A percentile compares a stretch with the other conserved stretches of the same genome.
Conservation (phyloP, 2,113 vertebrate species). For the Cryptotis parvus region DNA sequence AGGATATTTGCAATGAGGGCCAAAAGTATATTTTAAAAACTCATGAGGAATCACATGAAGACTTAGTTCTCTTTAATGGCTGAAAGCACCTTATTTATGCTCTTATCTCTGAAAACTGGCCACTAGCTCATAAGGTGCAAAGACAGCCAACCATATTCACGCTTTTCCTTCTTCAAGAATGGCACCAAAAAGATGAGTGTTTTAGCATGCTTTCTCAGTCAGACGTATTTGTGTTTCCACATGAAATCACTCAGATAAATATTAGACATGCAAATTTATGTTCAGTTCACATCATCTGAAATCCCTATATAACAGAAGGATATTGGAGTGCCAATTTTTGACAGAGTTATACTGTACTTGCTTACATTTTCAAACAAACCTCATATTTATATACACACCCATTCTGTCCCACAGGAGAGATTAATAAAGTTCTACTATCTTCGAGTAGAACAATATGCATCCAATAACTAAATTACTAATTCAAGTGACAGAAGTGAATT, state of each 20-base stretch:
- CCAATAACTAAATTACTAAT: slow-evolving; percentile 50
- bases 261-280: not conserved
- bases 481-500: slow-evolving; percentile 59
- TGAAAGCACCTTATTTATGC: not conserved
- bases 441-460: slow-evolving; percentile 38
- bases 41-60: slow-evolving; percentile 28
- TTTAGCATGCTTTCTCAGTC: not conserved
- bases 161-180: not conserved
- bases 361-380: slow-evolving; percentile 82
- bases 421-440: slow-evolving; percentile 58
- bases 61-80: not conserved
- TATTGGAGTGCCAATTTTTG: not conserved
- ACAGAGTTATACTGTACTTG: slow-evolving; percentile 29
- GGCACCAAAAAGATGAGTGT: not conserved
- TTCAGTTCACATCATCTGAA: not conserved
- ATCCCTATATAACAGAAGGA: not conserved
- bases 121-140: not conserved
- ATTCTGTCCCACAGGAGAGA: slow-evolving; percentile 54
- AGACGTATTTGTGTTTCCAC: not conserved
- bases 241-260: not conserved
- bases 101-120: slow-evolving; percentile 34
- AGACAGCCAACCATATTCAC: not conserved
- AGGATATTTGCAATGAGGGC: not conserved
- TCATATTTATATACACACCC: slow-evolving; percentile 76
- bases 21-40: not conserved